phyloP scores from a whole-genome alignment of 2,888 invertebrate genomes.

The Drosophila subquinaria region DNA sequence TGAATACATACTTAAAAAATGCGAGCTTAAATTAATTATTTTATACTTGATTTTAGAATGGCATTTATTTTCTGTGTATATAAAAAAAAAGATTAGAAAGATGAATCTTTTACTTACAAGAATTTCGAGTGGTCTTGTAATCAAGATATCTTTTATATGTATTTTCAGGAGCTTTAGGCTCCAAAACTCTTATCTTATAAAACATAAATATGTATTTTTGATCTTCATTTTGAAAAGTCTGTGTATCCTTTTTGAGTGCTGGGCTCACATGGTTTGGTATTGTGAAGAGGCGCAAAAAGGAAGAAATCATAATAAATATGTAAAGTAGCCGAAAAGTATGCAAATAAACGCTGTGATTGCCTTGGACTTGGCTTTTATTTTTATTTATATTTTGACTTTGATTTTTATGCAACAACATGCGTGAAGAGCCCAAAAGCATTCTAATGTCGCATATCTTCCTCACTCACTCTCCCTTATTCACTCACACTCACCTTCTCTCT shows the following conservation, averaged over 20 bases:
- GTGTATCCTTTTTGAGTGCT: not conserved
- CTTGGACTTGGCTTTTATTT: slow-evolving; percentile 34
- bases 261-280: not conserved
- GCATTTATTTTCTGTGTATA: no score
- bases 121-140: not conserved
- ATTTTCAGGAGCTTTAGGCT: not conserved
- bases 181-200: not conserved
- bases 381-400: slow-evolving; percentile 30
- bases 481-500: not conserved
- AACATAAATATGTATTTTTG: no score
- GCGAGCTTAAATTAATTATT: no score
- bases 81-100: no score
- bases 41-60: no score
- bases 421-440: slow-evolving; percentile 23
- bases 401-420: slow-evolving; percentile 55
- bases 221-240: no score
- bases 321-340: slow-evolving; percentile 70
- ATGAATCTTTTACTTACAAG: no score
- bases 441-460: not conserved
- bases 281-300: slow-evolving; percentile 5
- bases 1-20: no score
- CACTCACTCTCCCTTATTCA: not conserved
- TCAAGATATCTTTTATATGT: not conserved
- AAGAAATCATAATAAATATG: slow-evolving; percentile 68
- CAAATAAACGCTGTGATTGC: slow-evolving; percentile 74